Percentiles rank a stretch among this genome's conserved stretches.
Evolutionary conservation across 53 echinoderm and acorn worm genomes (phyloP).

Genomic region (Henricia sp.): DNA sequence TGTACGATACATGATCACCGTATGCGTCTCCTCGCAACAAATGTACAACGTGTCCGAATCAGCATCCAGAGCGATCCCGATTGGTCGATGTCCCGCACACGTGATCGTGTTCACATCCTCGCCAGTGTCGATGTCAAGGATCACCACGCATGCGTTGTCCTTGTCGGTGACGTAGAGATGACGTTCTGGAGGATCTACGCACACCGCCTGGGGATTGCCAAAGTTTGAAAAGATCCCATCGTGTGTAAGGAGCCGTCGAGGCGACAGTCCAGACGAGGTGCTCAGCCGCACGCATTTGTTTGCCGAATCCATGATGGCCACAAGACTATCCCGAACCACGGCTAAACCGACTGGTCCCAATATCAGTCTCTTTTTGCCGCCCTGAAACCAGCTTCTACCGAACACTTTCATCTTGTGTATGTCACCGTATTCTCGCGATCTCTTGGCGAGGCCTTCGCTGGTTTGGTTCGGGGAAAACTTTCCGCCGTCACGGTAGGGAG

Average conservation of each 20-base stretch:
- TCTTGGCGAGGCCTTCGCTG: neutral
- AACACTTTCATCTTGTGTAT: constrained; percentile 59
- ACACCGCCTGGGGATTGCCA: constrained; percentile 43
- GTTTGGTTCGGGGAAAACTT: neutral
- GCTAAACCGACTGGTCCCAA: constrained; percentile 43
- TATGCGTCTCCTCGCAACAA: constrained; percentile 45
- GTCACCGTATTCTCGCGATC: constrained; percentile 27
- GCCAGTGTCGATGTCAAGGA: constrained; percentile 59
- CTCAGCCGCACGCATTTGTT: constrained; percentile 57
- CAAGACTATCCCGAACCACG: constrained; percentile 42
- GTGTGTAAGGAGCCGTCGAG: constrained; percentile 40
- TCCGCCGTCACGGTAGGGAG: neutral
- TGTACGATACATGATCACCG: constrained; percentile 40
- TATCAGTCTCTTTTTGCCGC: constrained; percentile 28
- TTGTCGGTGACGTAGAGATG: constrained; percentile 61
- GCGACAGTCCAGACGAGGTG: constrained; percentile 48
- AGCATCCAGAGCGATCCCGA: constrained; percentile 49
- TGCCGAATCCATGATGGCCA: constrained; percentile 46
- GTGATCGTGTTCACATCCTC: constrained; percentile 54
- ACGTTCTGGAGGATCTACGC: constrained; percentile 44
- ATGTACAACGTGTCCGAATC: constrained; percentile 56
- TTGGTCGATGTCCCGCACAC: constrained; percentile 47
- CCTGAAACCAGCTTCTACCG: constrained; percentile 61
- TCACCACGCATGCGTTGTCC: constrained; percentile 55
- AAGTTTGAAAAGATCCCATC: constrained; percentile 48